Evolutionary conservation across 2,888 invertebrate species (phyloP), one percentile per base, ranked within the genome.

Genomic region (Augochlorella aurata): DNA sequence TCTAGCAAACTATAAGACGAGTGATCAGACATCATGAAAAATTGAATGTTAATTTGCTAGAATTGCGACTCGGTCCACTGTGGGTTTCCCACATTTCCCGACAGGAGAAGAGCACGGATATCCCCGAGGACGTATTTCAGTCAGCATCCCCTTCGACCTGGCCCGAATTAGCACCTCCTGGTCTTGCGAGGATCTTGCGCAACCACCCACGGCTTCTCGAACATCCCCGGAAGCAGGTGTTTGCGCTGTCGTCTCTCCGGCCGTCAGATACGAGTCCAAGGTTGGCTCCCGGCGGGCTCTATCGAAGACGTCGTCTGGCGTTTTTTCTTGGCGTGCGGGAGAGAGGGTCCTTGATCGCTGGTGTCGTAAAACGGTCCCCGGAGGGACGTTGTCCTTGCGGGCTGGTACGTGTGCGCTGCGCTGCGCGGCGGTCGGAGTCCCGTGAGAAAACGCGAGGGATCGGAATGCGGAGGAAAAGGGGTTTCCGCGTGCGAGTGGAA

Each of bases 401-500:
- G 54, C 54, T 58, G 21, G 54, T 58, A n/a, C 74, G 82, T 54
- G 58, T 74, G 82, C 84, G 80, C 75, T 72, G 77, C 79, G 81
- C 73, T 72, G 38, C 71, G 21, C 52, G 54, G 21, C 54, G 72
- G 81, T 74, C 49, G 58, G 18, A 49, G 77, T 80, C 88, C 81
- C 87, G 82, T 85, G 87, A 83, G 89, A 89, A 89, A 89, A 82
- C 82, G 83, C 72, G 85, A 76, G 89, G 85, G 82, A 81, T 87
- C 89, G 87, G 87, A 88, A 89, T 87, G 89, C 89, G 75, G 73
- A 74, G 83, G 87, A 83, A 89, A 87, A 79, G 82, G 83, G 85
- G 82, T 82, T 84, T 89, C 79, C 82, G 38, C 38, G 38, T 5
- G 38, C 38, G 38, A 5, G 38, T 38, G 38, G 38, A 29, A 29